Base-by-base conservation (phyloP, 2,113 vertebrate genomes). In the Rhizomys pruinosus region DNA sequence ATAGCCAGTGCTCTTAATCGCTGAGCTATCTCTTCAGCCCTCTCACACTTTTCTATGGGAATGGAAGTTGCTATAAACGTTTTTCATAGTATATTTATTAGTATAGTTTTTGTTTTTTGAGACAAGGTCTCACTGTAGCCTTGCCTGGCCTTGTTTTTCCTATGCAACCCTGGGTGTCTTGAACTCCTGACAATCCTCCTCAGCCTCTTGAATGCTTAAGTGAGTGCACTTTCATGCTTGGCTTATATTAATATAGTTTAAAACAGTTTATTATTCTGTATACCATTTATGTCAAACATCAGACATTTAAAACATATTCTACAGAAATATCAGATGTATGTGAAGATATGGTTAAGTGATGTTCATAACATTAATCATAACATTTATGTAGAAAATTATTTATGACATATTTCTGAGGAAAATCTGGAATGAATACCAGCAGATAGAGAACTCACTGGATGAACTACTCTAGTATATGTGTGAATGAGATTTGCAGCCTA, bases 301-400 rank as follows among this genome's bases (percentile, higher is more conserved):
- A 87, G 47, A 73, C 81, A 20, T 23, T 42, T 27, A 42, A 81
- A 15, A 1, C 63, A 39, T 10, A 52, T 66, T 80, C 73, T 32
- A 88, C 72, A 69, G 13, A 93, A 39, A 81, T 47, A 44, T n/a
- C 37, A 93, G 29, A 55, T 63, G 16, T 93, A 82, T 61, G 37
- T 37, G 59, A 84, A 69, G 69, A 84, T 37, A 77, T 6, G 63
- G 66, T n/a, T 47, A 84, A 68, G 22, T 44, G 27, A 59, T 93
- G 47, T 77, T 47, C 22, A 74, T 42, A 57, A 74, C 15, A 93
- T 10, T 4, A 34, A 15, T 19, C 25, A 27, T 16, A 20, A n/a
- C n/a, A n/a, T n/a, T n/a, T 61, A 61, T 25, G 32, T 76, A 76
- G 72, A 64, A 76, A 42, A 63, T 66, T 42, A 59, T 89, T 27